Conservation (phyloP, 2,888 invertebrate species). For the Ectemnius cavifrons region DNA sequence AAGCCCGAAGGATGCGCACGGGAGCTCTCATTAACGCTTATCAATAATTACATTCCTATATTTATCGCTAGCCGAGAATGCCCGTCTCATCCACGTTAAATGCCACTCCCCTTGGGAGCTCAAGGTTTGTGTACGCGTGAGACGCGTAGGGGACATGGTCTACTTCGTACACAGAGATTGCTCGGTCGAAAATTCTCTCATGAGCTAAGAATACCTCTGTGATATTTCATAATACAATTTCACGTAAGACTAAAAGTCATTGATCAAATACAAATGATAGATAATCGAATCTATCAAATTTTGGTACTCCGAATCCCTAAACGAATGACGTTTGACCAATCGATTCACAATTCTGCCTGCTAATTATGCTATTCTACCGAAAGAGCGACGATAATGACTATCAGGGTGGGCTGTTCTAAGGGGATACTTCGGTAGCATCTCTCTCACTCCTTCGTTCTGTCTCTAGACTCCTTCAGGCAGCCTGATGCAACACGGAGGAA, state of each 20-base stretch:
- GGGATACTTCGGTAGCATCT: slow-evolving; percentile 48
- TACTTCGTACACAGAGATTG: slow-evolving; percentile 50
- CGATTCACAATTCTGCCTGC: slow-evolving; percentile 49
- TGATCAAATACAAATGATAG: no score
- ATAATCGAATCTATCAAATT: no score
- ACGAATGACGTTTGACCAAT: slow-evolving; percentile 32
- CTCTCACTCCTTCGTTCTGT: slow-evolving; percentile 35
- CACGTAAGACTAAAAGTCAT: no score
- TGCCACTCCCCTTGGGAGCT: slow-evolving; percentile 51
- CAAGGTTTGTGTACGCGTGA: not conserved
- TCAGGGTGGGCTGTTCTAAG: slow-evolving; percentile 61
- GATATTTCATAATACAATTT: no score
- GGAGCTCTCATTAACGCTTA: slow-evolving; percentile 74
- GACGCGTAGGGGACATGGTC: slow-evolving; percentile 64
- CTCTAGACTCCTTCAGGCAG: slow-evolving; percentile 50
- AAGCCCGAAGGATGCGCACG: slow-evolving; percentile 65
- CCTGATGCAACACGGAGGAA: slow-evolving; percentile 44
- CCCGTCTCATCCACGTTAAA: slow-evolving; percentile 71
- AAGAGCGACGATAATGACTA: slow-evolving; percentile 66
- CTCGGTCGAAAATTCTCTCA: no score
- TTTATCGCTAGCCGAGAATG: slow-evolving; percentile 74
- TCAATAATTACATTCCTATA: slow-evolving; percentile 76
- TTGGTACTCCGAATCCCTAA: no score
- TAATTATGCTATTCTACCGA: slow-evolving; percentile 62
- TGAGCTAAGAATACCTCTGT: no score